A percentile compares a stretch with the other conserved stretches of the same genome.
These are phyloP conservation scores for Hydrotaea diabolus DNA, from an alignment of 2,888 invertebrate species.

Conservation along the genomic window DNA sequence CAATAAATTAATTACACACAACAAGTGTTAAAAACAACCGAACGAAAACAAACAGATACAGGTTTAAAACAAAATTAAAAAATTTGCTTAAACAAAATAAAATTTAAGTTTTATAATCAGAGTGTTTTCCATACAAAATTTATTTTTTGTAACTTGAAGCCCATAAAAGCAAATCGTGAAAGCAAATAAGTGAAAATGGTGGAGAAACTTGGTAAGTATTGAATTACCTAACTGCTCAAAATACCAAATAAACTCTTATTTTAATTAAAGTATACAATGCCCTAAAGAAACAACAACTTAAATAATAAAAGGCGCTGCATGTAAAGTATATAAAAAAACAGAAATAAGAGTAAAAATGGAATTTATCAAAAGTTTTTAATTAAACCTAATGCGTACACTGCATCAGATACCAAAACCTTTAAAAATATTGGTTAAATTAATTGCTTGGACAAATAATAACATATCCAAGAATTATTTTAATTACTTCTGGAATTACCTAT, in stretches of 20 bases:
- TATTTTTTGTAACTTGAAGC: conserved; percentile 1
- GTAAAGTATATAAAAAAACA: too few relatives aligned
- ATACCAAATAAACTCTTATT: not conserved
- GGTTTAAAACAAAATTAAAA: conserved; percentile 1
- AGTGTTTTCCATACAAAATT: conserved; percentile 18
- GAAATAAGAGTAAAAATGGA: too few relatives aligned
- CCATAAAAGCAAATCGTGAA: too few relatives aligned
- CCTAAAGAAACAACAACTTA: not conserved
- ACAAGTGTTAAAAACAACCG: conserved; percentile 26
- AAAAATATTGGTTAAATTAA: too few relatives aligned
- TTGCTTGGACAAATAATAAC: too few relatives aligned
- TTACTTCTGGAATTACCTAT: too few relatives aligned
- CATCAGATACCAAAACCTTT: too few relatives aligned
- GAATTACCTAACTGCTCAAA: not conserved
- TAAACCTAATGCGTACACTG: too few relatives aligned
- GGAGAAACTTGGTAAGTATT: conserved; percentile 61
- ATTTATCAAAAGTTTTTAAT: too few relatives aligned
- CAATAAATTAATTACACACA: conserved; percentile 31
- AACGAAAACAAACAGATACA: not conserved
- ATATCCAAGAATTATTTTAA: too few relatives aligned
- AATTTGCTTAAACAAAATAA: not conserved
- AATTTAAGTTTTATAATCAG: not conserved
- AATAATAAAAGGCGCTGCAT: not conserved
- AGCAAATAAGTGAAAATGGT: conserved; percentile 52
- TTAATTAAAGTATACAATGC: not conserved